Percentiles rank a stretch among this genome's conserved stretches.
Conservation (phyloP, 2,797 vertebrate genomes). For the Sebastes trivittatus region DNA sequence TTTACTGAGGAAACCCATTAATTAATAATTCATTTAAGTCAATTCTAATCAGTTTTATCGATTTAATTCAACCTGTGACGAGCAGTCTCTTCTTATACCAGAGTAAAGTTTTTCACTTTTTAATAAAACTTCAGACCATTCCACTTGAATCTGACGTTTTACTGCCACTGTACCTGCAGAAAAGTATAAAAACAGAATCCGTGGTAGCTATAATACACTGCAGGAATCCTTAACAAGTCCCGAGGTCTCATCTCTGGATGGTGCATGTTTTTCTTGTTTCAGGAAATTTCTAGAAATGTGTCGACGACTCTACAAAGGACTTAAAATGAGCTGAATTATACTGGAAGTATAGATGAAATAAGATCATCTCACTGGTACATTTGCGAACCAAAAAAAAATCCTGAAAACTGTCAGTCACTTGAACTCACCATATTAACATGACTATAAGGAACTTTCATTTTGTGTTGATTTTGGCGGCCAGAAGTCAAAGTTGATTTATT, state of each 20-base stretch:
- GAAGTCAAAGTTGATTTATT: too few species aligned
- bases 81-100: background rate
- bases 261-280: background rate
- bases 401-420: background rate
- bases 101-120: background rate
- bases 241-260: background rate
- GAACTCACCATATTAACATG: background rate
- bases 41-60: background rate
- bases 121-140: slow-evolving; percentile 12
- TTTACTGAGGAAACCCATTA: background rate
- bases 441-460: background rate
- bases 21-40: background rate
- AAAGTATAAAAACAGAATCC: background rate
- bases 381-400: background rate
- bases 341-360: background rate
- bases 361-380: background rate
- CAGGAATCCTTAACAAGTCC: background rate
- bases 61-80: background rate
- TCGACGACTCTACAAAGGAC: background rate
- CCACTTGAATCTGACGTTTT: background rate
- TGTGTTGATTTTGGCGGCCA: too few species aligned
- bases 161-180: background rate
- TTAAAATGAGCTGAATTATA: background rate
- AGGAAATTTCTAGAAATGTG: background rate
- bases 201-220: background rate